Percentiles rank a stretch among this genome's conserved stretches.
These are phyloP conservation scores for Agapornis canus DNA, from an alignment of 2,797 vertebrate genomes.

Conservation along the genomic window DNA sequence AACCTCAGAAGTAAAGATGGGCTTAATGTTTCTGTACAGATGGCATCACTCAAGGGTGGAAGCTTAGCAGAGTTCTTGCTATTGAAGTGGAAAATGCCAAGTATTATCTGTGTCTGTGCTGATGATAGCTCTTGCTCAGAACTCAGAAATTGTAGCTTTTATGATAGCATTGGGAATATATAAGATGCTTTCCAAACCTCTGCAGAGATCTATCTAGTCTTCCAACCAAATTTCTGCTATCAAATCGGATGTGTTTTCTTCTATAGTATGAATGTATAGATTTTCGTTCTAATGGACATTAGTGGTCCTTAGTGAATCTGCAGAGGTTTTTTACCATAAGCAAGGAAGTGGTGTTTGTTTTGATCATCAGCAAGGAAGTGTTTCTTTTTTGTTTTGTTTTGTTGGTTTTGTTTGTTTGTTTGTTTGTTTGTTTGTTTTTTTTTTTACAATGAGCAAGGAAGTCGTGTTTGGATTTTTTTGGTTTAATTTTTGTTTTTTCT, in stretches of 20 bases:
- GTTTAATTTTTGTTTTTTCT: neutral
- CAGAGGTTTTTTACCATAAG: neutral
- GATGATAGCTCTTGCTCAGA: neutral
- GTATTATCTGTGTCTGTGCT: neutral
- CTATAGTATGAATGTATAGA: neutral
- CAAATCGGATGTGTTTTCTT: neutral
- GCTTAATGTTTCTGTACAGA: constrained; percentile 12
- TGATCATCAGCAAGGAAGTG: neutral
- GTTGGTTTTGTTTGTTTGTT: no score
- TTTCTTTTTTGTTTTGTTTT: neutral
- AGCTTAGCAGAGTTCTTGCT: neutral
- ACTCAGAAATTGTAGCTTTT: neutral
- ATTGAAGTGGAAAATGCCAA: neutral
- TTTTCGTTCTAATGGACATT: neutral
- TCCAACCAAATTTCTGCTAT: neutral
- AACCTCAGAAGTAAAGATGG: neutral
- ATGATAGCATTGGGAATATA: neutral
- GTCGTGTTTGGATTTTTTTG: neutral
- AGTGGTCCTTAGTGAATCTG: neutral
- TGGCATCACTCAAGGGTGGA: neutral
- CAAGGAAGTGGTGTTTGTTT: neutral
- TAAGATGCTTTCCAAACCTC: neutral
- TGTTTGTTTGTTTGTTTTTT: neutral
- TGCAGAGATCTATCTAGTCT: neutral
- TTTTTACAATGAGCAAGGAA: neutral